A percentile compares a stretch with the other conserved stretches of the same genome.
These are phyloP conservation scores for Odontamblyopus lacepedii DNA, from an alignment of 2,797 vertebrate genomes.

Conservation along the genomic window DNA sequence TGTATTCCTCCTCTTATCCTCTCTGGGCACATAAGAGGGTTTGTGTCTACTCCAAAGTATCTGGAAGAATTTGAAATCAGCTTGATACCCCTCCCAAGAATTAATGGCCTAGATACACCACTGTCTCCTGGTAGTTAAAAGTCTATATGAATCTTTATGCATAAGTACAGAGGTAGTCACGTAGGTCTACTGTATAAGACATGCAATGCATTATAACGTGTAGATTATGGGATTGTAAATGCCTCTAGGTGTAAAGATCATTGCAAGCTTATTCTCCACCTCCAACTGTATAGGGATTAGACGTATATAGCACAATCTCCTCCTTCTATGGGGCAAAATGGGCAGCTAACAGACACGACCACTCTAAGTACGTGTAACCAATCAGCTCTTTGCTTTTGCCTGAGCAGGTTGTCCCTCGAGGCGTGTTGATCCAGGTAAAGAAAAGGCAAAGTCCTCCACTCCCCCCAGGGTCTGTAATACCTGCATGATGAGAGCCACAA, in stretches of 20 bases:
- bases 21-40: slow-evolving; percentile 48
- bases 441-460: slow-evolving; percentile 61
- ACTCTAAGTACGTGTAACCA: slow-evolving; percentile 71
- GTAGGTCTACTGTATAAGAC: slow-evolving; percentile 18
- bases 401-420: slow-evolving; percentile 57
- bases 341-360: slow-evolving; percentile 56
- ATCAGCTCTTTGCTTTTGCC: slow-evolving; percentile 68
- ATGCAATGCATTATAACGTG: slow-evolving; percentile 55
- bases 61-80: slow-evolving; percentile 54
- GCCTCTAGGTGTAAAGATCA: slow-evolving; percentile 66
- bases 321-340: slow-evolving; percentile 49
- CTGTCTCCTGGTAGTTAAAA: slow-evolving; percentile 22
- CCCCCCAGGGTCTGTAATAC: slow-evolving; percentile 61
- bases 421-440: slow-evolving; percentile 60
- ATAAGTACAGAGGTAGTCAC: slow-evolving; percentile 18
- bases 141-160: slow-evolving; percentile 29
- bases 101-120: slow-evolving; percentile 65
- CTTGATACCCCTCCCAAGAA: slow-evolving; percentile 55
- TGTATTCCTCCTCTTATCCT: slow-evolving; percentile 46
- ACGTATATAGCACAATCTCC: slow-evolving; percentile 62
- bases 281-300: slow-evolving; percentile 62
- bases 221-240: slow-evolving; percentile 58
- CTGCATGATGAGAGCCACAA: slow-evolving; percentile 64
- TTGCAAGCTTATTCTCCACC: slow-evolving; percentile 65
- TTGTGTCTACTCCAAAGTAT: slow-evolving; percentile 31